These are phyloP conservation scores for Drosophila biarmipes DNA, from an alignment of 1,140 invertebrate species.

Conservation along the genomic window DNA sequence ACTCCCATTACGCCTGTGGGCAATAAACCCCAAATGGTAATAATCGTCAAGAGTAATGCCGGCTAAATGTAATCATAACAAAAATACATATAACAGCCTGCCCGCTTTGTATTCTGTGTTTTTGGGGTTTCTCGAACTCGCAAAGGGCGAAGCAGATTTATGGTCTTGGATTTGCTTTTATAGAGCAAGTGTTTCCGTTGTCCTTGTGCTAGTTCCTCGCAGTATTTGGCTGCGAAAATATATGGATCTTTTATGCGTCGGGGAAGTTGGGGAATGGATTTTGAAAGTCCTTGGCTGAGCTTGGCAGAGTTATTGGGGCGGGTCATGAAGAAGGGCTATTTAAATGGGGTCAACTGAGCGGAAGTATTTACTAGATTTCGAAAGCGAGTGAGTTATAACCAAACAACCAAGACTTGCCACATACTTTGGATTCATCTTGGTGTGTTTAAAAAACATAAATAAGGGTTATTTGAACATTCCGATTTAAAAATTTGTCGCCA, in stretches of 20 bases:
- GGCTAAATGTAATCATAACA: conserved; percentile 60
- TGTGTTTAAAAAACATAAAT: background rate
- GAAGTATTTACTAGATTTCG: background rate
- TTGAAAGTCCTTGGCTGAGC: conserved; percentile 38
- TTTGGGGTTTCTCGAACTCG: conserved; percentile 21
- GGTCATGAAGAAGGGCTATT: conserved; percentile 24
- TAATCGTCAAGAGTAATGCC: conserved; percentile 71
- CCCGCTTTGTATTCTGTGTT: conserved; percentile 23
- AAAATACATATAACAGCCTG: conserved; percentile 26
- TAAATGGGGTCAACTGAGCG: conserved; percentile 30
- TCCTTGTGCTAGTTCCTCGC: conserved; percentile 55
- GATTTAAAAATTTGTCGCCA: background rate
- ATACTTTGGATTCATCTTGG: background rate
- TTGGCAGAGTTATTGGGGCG: conserved; percentile 36
- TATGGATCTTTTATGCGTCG: conserved; percentile 36
- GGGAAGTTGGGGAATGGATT: conserved; percentile 28
- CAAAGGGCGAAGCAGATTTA: conserved; percentile 55
- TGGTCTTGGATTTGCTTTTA: conserved; percentile 60
- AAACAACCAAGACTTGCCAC: background rate
- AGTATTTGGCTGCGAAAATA: conserved; percentile 26
- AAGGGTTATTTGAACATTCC: background rate
- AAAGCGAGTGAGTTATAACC: background rate
- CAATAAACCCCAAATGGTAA: conserved; percentile 56
- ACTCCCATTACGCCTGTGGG: background rate
- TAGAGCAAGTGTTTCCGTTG: conserved; percentile 64